Evolutionary conservation across 2,888 invertebrate genomes (phyloP), one percentile per base, ranked within the genome.

Genomic region (Microctonus brassicae): DNA sequence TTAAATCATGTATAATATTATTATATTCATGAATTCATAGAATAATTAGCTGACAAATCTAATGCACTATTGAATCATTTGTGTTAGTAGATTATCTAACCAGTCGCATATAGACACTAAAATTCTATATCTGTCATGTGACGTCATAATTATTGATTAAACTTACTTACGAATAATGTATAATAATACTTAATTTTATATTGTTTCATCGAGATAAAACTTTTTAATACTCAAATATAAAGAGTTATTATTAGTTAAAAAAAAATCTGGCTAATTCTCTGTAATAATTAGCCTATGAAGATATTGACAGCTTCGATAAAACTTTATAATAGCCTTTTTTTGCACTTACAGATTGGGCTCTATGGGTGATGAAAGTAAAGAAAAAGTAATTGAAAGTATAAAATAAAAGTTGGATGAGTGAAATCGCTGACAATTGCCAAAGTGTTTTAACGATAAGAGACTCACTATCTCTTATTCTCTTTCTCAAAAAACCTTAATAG

Each of bases 351-450:
- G 67, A 17, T 60, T 34, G 29, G 29, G 58, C 47, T 24, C 11
- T 26, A 13, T 17, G 9, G 33, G 34, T 20, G 33, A 29, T 11
- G 20, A 33, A 29, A 33, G 0, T 58, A 10, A 34, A n/a, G 58
- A 34, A 29, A 34, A 58, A 33, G 13, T 29, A 33, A 58, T n/a
- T 29, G 33, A 58, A 58, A 58, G 58, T 58, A 58, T 58, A 17
- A 17, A 58, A 29, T 17, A n/a, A 58, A 34, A 13, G 58, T 34
- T 29, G 29, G 24, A 1, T 2, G 55, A 70, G 58, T 76, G 73
- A 80, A 82, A 82, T 82, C 77, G 81, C 81, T 81, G 82, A 81
- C 82, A 82, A 82, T 78, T 77, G 77, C 77, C 76, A 75, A 80
- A 79, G 79, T 79, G 78, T 81, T 76, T 70, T 71, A 69, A 72